A percentile compares a stretch with the other conserved stretches of the same genome.
Conservation (phyloP, 2,113 vertebrate genomes). For the Paradoxurus hermaphroditus region DNA sequence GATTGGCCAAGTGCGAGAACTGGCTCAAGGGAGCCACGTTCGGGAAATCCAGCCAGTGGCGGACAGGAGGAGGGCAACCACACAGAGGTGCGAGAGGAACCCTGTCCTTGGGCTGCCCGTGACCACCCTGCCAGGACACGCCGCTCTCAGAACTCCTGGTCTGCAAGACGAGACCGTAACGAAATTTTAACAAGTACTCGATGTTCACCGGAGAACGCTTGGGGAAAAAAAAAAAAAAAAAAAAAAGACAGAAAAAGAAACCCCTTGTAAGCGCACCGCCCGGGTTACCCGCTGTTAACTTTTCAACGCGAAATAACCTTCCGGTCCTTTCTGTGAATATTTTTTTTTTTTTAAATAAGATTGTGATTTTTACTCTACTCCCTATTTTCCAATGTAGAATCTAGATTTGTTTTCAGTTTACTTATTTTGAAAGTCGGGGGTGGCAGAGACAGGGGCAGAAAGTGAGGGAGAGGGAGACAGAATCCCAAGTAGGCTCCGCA, state of each 20-base stretch:
- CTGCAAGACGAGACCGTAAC: accelerated
- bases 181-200: neutral
- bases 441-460: too few relatives aligned
- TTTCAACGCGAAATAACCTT: neutral
- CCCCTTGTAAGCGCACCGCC: too few relatives aligned
- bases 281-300: neutral
- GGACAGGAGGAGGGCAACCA: accelerated
- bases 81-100: accelerated
- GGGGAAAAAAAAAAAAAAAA: neutral
- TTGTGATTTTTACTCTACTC: neutral
- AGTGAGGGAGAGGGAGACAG: too few relatives aligned
- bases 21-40: neutral
- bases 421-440: too few relatives aligned
- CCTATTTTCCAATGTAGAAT: neutral
- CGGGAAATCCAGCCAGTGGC: neutral
- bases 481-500: too few relatives aligned
- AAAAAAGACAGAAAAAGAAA: neutral
- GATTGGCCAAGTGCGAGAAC: neutral
- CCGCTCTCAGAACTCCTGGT: accelerated
- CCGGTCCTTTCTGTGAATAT: neutral
- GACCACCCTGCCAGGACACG: neutral
- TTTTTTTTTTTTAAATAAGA: neutral
- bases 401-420: neutral
- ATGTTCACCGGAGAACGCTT: neutral
- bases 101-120: accelerated